These are phyloP conservation scores for Phalacrocorax pelagicus DNA, from an alignment of 2,113 vertebrate genomes.

Conservation along the genomic window DNA sequence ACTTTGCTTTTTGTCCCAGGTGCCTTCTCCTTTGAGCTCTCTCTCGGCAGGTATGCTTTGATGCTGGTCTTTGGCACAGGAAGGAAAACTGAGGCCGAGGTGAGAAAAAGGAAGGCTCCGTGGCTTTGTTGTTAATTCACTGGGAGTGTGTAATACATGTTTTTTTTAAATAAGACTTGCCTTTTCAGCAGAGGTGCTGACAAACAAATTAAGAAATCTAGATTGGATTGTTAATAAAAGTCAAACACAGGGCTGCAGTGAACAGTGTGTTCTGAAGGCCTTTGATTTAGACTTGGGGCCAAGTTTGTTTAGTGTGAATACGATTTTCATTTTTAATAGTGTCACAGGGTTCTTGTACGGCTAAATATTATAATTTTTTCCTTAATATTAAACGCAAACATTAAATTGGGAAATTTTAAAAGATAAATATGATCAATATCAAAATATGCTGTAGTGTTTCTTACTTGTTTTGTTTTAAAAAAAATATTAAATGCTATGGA, in stretches of 20 bases:
- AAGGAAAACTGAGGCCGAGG: neutral
- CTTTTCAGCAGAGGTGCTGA: neutral
- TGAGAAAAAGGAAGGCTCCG: neutral
- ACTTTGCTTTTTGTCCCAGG: neutral
- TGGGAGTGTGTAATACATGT: neutral
- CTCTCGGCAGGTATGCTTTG: neutral
- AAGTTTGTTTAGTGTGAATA: neutral
- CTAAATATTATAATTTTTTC: neutral
- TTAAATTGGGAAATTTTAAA: neutral
- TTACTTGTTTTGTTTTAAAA: neutral
- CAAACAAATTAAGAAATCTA: neutral
- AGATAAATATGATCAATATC: neutral
- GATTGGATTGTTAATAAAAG: neutral
- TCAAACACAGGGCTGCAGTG: neutral
- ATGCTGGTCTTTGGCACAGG: neutral
- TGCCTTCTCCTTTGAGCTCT: neutral
- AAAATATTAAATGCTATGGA: neutral
- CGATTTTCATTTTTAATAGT: neutral
- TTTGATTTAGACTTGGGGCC: neutral
- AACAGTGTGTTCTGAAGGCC: neutral
- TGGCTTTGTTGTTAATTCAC: neutral
- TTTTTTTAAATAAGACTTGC: neutral
- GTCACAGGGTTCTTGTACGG: neutral
- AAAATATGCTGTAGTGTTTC: neutral
- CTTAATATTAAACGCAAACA: neutral